A percentile compares a stretch with the other conserved stretches of the same genome.
phyloP scores from a whole-genome alignment of 2,113 vertebrate genomes.

The Prietella phreatophila region DNA sequence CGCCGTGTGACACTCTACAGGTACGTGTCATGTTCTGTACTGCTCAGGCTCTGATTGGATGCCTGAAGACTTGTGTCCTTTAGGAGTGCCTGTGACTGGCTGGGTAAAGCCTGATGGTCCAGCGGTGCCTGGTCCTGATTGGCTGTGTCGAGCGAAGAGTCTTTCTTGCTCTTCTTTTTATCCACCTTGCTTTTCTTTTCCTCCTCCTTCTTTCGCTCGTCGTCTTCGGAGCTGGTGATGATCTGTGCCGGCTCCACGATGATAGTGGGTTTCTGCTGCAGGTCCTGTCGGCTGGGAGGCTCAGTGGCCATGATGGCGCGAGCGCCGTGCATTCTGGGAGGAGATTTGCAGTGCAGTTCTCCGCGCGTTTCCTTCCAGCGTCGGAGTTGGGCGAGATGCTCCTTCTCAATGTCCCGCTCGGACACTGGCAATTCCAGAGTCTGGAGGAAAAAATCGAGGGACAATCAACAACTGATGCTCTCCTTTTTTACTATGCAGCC shows the following conservation, averaged over 20 bases:
- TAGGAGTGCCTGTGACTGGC: constrained; percentile 58
- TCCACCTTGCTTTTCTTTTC: constrained; percentile 38
- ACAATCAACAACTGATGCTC: background rate
- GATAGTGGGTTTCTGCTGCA: constrained; percentile 85
- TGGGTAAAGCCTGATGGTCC: background rate
- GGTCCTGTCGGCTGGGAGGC: constrained; percentile 76
- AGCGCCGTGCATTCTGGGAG: constrained; percentile 89
- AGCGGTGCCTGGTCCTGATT: background rate
- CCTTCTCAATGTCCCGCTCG: constrained; percentile 89
- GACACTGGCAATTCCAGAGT: constrained; percentile 83
- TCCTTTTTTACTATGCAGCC: background rate
- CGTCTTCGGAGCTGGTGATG: constrained; percentile 10
- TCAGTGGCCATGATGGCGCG: constrained; percentile 90
- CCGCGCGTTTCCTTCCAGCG: constrained; percentile 87
- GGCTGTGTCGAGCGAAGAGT: constrained; percentile 20
- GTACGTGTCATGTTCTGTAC: constrained; percentile 85
- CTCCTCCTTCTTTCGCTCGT: background rate
- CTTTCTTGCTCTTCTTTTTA: constrained; percentile 33
- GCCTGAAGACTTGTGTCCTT: constrained; percentile 62
- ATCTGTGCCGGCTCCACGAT: constrained; percentile 68
- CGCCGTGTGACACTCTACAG: constrained; percentile 14
- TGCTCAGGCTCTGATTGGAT: constrained; percentile 87
- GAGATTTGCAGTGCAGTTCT: constrained; percentile 83
- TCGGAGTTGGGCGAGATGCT: constrained; percentile 86
- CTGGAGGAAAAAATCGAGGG: constrained; percentile 62